Evolutionary conservation across 2,888 invertebrate genomes (phyloP), one percentile per base, ranked within the genome.

Genomic region (Patella ulyssiponensis): DNA sequence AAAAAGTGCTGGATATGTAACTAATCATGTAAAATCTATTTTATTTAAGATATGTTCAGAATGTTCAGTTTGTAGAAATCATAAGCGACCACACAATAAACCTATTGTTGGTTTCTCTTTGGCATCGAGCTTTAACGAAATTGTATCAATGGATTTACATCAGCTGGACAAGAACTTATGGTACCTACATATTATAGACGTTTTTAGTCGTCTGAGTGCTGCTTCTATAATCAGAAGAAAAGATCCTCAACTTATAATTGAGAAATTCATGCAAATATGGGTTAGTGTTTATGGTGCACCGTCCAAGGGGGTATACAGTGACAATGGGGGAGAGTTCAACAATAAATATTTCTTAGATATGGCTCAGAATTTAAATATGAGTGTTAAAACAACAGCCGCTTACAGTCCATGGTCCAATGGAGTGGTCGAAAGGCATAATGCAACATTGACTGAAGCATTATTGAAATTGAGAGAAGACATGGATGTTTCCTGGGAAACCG

Each of bases 391-490:
- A 4, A 78, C 79, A n/a, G 71, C 77, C 64, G 79, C 71, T 3
- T 78, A 64, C 23, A 80, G 80, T 58, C 80, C 80, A 15, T 80
- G 80, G 80, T 70, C 54, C 44, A 73, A 80, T 73, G 77, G 75
- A 23, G 14, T 74, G 23, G 14, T 77, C 7, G 75, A 77, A 69
- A 51, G 70, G 3, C 80, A 78, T 69, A 79, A 79, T 52, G 69
- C 69, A 52, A 79, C 51, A 7, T 51, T 79, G 5, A 70, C 79
- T 44, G 69, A 80, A 23, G 75, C 78, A 12, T 12, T 78, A 11
- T 51, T 54, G 20, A 80, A 75, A 20, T 54, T 78, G 52, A 54
- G 74, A 33, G 70, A 33, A 33, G 73, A 78, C n/a, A 75, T 56
- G 20, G 51, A 74, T 14, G 69, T 52, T 69, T 23, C 44, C 15